Percentiles rank a stretch among this genome's conserved stretches.
Evolutionary conservation across 2,888 invertebrate species (phyloP).

Genomic region (Polia nebulosa): DNA sequence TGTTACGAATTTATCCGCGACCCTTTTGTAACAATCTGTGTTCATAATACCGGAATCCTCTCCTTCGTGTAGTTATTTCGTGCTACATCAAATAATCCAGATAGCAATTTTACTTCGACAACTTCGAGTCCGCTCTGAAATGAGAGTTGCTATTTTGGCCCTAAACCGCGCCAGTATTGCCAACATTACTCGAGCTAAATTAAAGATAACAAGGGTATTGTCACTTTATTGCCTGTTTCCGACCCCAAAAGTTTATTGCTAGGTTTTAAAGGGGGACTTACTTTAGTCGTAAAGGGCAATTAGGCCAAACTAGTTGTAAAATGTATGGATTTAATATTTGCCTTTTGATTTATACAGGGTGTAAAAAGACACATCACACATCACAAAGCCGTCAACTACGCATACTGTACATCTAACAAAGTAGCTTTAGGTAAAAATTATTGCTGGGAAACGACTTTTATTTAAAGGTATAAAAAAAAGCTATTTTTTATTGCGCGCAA

Average conservation of each 20-base stretch:
- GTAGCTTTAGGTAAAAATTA: too few relatives aligned
- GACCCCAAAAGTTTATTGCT: conserved; percentile 24
- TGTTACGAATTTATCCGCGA: too few relatives aligned
- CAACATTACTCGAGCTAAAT: conserved; percentile 33
- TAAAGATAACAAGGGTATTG: conserved; percentile 29
- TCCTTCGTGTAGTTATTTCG: not conserved
- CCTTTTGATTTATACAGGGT: not conserved
- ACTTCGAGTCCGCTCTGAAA: not conserved
- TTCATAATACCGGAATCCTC: not conserved
- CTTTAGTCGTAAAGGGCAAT: conserved; percentile 17
- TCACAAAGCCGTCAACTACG: too few relatives aligned
- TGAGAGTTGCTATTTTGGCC: conserved; percentile 3
- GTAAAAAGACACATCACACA: too few relatives aligned
- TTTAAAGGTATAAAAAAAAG: too few relatives aligned
- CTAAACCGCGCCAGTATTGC: conserved; percentile 19
- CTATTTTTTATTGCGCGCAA: too few relatives aligned
- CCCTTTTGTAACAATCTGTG: too few relatives aligned
- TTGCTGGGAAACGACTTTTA: too few relatives aligned
- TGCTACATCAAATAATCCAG: conserved; percentile 15
- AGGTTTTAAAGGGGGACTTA: not conserved
- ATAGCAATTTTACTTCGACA: conserved; percentile 9
- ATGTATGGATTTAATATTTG: not conserved
- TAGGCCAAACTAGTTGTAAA: not conserved
- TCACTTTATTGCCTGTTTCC: conserved; percentile 22
- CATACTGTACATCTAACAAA: too few relatives aligned